These are phyloP conservation scores for Coregonus sp. DNA, from an alignment of 2,797 vertebrate species.

Conservation along the genomic window DNA sequence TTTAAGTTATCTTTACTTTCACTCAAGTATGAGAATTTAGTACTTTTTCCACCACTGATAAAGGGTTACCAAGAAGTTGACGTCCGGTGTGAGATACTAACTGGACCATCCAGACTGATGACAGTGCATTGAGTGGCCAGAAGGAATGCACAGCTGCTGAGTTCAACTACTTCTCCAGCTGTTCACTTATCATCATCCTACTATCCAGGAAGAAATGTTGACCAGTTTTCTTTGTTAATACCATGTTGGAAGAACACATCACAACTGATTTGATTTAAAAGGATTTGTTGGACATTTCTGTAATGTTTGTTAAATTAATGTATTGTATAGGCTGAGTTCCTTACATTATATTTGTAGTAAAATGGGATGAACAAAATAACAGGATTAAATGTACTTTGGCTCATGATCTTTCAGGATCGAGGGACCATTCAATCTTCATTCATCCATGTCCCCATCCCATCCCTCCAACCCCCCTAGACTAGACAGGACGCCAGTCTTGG, in stretches of 20 bases:
- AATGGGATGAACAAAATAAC: neutral
- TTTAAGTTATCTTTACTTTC: too few species aligned
- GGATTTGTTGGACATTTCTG: neutral
- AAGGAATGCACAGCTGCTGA: neutral
- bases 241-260: neutral
- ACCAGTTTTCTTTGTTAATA: neutral
- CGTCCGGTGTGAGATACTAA: neutral
- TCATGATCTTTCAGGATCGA: neutral
- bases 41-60: too few species aligned
- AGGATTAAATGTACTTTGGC: neutral
- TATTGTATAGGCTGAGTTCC: neutral
- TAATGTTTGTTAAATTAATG: neutral
- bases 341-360: neutral
- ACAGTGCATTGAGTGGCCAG: neutral
- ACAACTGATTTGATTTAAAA: neutral
- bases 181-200: neutral
- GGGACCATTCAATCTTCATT: neutral
- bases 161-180: neutral
- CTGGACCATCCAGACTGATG: neutral
- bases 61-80: neutral
- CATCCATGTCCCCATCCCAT: neutral
- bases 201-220: neutral
- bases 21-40: too few species aligned
- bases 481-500: slow-evolving; percentile 18
- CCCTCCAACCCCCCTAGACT: neutral